phyloP scores from a whole-genome alignment of 2,888 invertebrate genomes.

The Agrotis puta region DNA sequence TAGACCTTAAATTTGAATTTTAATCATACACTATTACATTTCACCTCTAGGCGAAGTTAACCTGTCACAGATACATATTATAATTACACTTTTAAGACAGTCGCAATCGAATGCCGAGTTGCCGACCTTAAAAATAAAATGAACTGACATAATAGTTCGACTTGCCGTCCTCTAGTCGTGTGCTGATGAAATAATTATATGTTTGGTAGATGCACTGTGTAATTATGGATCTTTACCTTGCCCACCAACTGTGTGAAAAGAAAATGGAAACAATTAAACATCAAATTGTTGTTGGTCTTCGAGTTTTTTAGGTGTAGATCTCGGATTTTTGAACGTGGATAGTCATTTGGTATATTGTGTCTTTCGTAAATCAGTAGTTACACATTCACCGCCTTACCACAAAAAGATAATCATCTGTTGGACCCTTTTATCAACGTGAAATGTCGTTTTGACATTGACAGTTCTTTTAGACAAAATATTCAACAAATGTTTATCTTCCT shows the following conservation, averaged over 20 bases:
- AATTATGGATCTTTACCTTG: slow-evolving; percentile 79
- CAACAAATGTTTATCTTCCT: too few species aligned
- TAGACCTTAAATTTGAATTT: slow-evolving; percentile 67
- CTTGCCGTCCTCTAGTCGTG: slow-evolving; percentile 62
- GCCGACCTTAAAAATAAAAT: slow-evolving; percentile 61
- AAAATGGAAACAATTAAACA: slow-evolving; percentile 82
- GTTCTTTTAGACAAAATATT: too few species aligned
- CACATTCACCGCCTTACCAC: too few species aligned
- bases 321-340: slow-evolving; percentile 52
- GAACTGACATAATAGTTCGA: slow-evolving; percentile 67
- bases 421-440: too few species aligned
- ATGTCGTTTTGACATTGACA: too few species aligned
- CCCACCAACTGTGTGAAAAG: slow-evolving; percentile 81
- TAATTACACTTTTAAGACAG: slow-evolving; percentile 69
- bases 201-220: slow-evolving; percentile 68
- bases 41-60: slow-evolving; percentile 72
- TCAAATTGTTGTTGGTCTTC: slow-evolving; percentile 48
- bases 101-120: slow-evolving; percentile 63
- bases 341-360: neutral
- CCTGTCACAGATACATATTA: slow-evolving; percentile 77
- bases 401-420: too few species aligned
- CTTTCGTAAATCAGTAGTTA: neutral
- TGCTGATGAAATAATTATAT: slow-evolving; percentile 79
- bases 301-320: slow-evolving; percentile 30
- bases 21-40: slow-evolving; percentile 72